A percentile compares a stretch with the other conserved stretches of the same genome.
These are phyloP conservation scores for Drosophila peninsularis DNA, from an alignment of 2,888 invertebrate genomes.

Conservation along the genomic window DNA sequence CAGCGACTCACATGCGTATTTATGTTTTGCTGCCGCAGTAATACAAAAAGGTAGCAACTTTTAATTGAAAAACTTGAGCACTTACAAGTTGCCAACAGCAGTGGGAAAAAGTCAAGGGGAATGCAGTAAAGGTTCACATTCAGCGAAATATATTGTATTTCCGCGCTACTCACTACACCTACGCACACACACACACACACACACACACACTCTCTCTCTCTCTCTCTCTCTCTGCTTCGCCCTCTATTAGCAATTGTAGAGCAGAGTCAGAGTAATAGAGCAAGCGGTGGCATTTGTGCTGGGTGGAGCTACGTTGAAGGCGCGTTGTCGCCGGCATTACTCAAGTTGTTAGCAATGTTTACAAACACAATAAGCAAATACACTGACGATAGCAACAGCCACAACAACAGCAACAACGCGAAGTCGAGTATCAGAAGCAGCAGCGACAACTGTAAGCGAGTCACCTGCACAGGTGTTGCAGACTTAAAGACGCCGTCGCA, in stretches of 20 bases:
- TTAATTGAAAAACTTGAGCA: constrained; percentile 80
- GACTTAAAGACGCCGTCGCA: constrained; percentile 57
- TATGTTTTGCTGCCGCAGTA: constrained; percentile 72
- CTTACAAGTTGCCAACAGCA: constrained; percentile 69
- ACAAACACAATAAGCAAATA: constrained; percentile 80
- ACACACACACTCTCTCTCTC: not conserved
- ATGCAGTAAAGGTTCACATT: constrained; percentile 33
- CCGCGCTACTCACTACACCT: constrained; percentile 49
- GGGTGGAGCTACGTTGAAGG: constrained; percentile 34
- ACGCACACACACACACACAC: constrained; percentile 25
- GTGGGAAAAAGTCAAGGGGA: constrained; percentile 27
- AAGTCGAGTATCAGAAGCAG: constrained; percentile 8
- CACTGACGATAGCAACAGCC: constrained; percentile 53
- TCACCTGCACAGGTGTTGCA: constrained; percentile 57
- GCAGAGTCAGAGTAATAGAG: constrained; percentile 44
- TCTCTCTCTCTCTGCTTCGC: constrained; percentile 2
- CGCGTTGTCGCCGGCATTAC: constrained; percentile 76
- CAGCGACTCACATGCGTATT: constrained; percentile 67
- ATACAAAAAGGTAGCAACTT: constrained; percentile 78
- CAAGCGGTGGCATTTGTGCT: constrained; percentile 5
- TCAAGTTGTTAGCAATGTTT: constrained; percentile 81
- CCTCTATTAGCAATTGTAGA: constrained; percentile 63
- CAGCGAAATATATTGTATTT: constrained; percentile 59
- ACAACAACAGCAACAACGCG: constrained; percentile 18
- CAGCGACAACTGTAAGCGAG: constrained; percentile 46